phyloP scores from a whole-genome alignment of 2,113 vertebrate genomes.

The Arothron firmamentum region DNA sequence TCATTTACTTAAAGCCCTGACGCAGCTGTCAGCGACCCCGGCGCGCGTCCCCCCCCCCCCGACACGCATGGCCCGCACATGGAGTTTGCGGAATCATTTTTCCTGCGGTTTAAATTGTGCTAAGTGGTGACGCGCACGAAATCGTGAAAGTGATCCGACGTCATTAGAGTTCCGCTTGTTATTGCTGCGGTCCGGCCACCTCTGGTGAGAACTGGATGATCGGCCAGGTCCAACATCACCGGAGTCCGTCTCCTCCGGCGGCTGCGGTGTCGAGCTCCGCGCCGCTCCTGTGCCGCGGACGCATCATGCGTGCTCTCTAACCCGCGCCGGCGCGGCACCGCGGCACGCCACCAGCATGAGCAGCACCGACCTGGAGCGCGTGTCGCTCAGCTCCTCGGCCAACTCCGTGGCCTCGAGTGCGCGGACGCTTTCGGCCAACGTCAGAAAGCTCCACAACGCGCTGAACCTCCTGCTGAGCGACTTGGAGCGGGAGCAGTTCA shows the following conservation, averaged over 20 bases:
- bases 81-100: slow-evolving; percentile 26
- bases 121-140: slow-evolving; percentile 13
- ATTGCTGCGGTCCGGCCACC: neutral
- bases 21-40: slow-evolving; percentile 3
- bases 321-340: slow-evolving; percentile 50
- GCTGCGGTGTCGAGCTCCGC: slow-evolving; percentile 45
- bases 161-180: neutral
- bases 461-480: slow-evolving; percentile 90
- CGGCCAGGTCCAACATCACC: slow-evolving; percentile 25
- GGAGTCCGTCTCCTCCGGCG: slow-evolving; percentile 18
- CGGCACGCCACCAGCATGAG: slow-evolving; percentile 77
- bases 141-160: slow-evolving; percentile 2
- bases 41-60: slow-evolving; percentile 7
- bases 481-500: slow-evolving; percentile 90
- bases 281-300: slow-evolving; percentile 31
- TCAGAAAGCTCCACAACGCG: slow-evolving; percentile 90
- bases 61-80: neutral
- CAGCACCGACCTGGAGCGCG: slow-evolving; percentile 82
- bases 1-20: slow-evolving; percentile 25
- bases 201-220: slow-evolving; percentile 13
- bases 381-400: slow-evolving; percentile 85
- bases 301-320: slow-evolving; percentile 42
- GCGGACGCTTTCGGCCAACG: slow-evolving; percentile 89
- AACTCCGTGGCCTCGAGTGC: slow-evolving; percentile 81
- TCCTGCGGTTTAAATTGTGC: slow-evolving; percentile 5